Percentiles rank a stretch among this genome's conserved stretches.
These are phyloP conservation scores for Micrasema minimum DNA, from an alignment of 1,140 invertebrate genomes.

Conservation along the genomic window DNA sequence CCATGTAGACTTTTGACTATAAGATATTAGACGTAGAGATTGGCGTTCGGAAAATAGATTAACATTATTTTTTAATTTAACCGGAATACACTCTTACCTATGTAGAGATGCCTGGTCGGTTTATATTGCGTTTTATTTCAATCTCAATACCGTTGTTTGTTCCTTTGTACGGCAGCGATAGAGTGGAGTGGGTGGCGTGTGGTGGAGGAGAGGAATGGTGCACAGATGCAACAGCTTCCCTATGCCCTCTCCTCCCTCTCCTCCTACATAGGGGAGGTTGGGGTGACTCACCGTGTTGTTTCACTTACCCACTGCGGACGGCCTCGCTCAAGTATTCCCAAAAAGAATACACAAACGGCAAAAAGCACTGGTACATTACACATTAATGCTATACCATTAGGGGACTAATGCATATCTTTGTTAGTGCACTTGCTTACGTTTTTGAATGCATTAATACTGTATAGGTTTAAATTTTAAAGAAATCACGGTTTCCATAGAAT, in stretches of 20 bases:
- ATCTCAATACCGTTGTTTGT: conserved; percentile 13
- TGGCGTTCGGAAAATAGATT: no score
- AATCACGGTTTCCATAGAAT: no score
- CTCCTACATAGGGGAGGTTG: neutral
- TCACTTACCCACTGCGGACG: conserved; percentile 46
- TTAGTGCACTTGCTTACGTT: neutral
- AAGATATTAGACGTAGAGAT: no score
- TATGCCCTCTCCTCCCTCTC: conserved; percentile 29
- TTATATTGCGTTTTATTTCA: no score
- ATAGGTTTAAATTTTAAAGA: no score
- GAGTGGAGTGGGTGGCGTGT: conserved; percentile 5
- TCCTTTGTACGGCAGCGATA: conserved; percentile 3
- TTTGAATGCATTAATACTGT: no score
- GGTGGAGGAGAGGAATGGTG: conserved; percentile 1
- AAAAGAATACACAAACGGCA: conserved; percentile 48
- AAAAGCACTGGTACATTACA: conserved; percentile 11
- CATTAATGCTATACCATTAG: conserved; percentile 8
- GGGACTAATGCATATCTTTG: conserved; percentile 15
- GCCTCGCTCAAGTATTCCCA: conserved; percentile 50
- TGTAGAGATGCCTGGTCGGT: no score
- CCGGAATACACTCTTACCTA: no score
- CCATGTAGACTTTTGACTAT: no score
- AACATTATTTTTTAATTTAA: no score
- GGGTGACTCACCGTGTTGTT: conserved; percentile 48
- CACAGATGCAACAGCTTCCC: conserved; percentile 49